phyloP scores from a whole-genome alignment of 2,113 vertebrate genomes.

The Peromyscus maniculatus region DNA sequence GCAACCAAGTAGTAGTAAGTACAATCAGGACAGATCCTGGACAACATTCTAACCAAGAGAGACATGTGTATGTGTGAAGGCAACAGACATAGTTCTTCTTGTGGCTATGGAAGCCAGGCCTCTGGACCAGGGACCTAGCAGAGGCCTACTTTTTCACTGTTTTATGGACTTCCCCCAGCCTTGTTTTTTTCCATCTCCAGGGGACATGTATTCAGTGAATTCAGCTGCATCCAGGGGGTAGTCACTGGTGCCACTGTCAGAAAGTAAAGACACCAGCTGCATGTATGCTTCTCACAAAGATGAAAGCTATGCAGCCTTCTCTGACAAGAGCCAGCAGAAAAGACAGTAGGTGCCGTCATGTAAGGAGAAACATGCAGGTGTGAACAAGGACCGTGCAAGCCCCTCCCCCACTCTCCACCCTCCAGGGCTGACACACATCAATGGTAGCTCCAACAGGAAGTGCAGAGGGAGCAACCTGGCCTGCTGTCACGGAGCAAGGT shows the following conservation, averaged over 20 bases:
- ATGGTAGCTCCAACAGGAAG: neutral
- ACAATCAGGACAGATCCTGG: neutral
- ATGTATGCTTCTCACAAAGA: neutral
- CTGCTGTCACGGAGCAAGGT: neutral
- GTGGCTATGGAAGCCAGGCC: neutral
- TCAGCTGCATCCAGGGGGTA: neutral
- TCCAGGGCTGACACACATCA: neutral
- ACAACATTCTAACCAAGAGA: neutral
- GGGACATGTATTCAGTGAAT: neutral
- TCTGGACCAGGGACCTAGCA: neutral
- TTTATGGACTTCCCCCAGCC: neutral
- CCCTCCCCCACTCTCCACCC: too few relatives aligned
- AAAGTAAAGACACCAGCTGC: too few relatives aligned
- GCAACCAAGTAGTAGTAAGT: neutral
- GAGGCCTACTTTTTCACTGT: too few relatives aligned
- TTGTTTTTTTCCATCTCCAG: neutral
- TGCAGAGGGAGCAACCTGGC: neutral
- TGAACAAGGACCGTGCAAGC: neutral
- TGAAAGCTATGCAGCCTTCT: fast-evolving
- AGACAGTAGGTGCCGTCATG: fast-evolving
- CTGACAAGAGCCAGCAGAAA: neutral
- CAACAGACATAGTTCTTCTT: neutral
- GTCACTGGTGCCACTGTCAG: too few relatives aligned
- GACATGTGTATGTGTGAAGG: fast-evolving
- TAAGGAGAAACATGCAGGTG: too few relatives aligned